These are phyloP conservation scores for Papilio machaon DNA, from an alignment of 1,140 invertebrate genomes.

Conservation along the genomic window DNA sequence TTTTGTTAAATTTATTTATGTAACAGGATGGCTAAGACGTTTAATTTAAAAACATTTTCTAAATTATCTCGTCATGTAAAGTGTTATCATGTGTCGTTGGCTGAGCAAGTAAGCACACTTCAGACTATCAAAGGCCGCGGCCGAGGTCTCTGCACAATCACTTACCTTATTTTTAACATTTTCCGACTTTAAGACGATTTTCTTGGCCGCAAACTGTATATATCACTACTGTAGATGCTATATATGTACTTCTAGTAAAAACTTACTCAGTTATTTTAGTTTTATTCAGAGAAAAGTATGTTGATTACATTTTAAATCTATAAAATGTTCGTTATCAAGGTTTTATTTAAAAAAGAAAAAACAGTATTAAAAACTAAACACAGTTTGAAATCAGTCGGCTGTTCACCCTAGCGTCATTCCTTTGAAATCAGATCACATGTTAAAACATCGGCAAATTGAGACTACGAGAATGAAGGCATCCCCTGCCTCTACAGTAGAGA, in stretches of 20 bases:
- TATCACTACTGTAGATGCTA: not conserved
- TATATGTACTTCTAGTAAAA: not conserved
- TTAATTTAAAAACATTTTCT: slow-evolving; percentile 2
- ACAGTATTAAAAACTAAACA: too few relatives aligned
- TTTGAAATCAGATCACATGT: not conserved
- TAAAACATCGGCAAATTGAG: not conserved
- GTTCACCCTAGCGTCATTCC: not conserved
- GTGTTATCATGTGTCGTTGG: not conserved
- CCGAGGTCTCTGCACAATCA: not conserved
- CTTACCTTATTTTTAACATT: not conserved
- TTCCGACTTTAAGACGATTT: not conserved
- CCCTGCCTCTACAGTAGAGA: not conserved
- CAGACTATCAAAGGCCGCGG: not conserved
- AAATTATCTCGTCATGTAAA: not conserved
- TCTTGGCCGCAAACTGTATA: not conserved
- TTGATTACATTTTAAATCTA: too few relatives aligned
- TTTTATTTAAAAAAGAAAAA: too few relatives aligned
- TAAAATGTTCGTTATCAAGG: too few relatives aligned
- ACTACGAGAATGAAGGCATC: not conserved
- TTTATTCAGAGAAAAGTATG: too few relatives aligned
- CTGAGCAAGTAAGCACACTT: not conserved
- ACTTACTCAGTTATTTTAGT: not conserved
- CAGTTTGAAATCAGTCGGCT: too few relatives aligned
- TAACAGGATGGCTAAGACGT: not conserved
- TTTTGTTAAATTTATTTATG: too few relatives aligned